A percentile compares a stretch with the other conserved stretches of the same genome.
phyloP scores from a whole-genome alignment of 1,140 invertebrate genomes.

The Drosophila ambigua region DNA sequence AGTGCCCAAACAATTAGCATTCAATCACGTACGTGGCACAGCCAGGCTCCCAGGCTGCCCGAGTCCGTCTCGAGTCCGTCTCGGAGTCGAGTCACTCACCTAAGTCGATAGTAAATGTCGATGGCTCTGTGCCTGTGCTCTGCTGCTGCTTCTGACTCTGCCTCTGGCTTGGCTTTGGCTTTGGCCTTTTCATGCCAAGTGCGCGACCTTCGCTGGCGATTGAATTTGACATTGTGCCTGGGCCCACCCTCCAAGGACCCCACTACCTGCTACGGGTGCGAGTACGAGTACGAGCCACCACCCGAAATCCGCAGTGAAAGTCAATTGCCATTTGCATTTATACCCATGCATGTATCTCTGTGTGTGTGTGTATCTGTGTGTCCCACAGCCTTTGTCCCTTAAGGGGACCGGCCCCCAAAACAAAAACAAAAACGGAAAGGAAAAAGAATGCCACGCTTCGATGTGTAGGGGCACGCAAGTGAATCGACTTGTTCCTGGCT shows the following conservation, averaged over 20 bases:
- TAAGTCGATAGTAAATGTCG: slow-evolving; percentile 59
- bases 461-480: slow-evolving; percentile 38
- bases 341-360: slow-evolving; percentile 16
- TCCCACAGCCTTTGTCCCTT: slow-evolving; percentile 11
- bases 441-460: slow-evolving; percentile 40
- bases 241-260: not conserved
- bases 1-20: slow-evolving; percentile 63
- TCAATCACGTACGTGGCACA: slow-evolving; percentile 72
- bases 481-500: slow-evolving; percentile 31
- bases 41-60: slow-evolving; percentile 29
- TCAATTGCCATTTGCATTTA: slow-evolving; percentile 78
- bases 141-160: not conserved
- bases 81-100: slow-evolving; percentile 66
- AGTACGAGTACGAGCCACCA: not conserved
- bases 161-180: slow-evolving; percentile 49
- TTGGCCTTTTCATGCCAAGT: slow-evolving; percentile 70
- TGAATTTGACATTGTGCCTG: slow-evolving; percentile 70
- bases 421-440: slow-evolving; percentile 27
- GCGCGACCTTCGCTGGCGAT: slow-evolving; percentile 68
- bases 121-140: slow-evolving; percentile 26
- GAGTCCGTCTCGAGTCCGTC: not conserved
- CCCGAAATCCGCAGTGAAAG: slow-evolving; percentile 48
- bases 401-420: slow-evolving; percentile 34
- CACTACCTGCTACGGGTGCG: not conserved
- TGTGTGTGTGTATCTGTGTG: slow-evolving; percentile 4